Percentiles rank a stretch among this genome's conserved stretches.
phyloP scores from a whole-genome alignment of 2,797 vertebrate genomes.

The Orestias chungarensis region DNA sequence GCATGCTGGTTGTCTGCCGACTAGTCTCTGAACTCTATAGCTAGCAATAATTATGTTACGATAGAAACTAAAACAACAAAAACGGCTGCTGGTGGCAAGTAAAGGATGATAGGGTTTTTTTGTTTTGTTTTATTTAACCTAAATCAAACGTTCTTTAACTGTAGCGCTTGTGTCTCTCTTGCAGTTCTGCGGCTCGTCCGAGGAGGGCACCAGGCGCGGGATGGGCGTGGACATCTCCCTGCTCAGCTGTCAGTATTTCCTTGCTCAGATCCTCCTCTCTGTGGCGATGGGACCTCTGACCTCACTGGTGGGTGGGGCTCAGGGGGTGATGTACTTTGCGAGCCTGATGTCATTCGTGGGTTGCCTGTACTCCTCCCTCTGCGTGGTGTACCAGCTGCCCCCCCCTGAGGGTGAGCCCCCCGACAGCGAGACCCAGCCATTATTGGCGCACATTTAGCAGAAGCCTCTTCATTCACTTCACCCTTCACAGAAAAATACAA shows the following conservation, averaged over 20 bases:
- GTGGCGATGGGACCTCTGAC: constrained; percentile 96
- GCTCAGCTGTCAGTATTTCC: constrained; percentile 98
- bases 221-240: constrained; percentile 99
- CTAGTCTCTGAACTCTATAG: neutral
- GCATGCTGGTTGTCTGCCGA: neutral
- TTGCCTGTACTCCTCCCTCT: constrained; percentile 97
- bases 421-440: constrained; percentile 88
- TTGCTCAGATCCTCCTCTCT: constrained; percentile 96
- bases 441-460: constrained; percentile 85
- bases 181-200: constrained; percentile 90
- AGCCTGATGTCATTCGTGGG: constrained; percentile 96
- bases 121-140: neutral
- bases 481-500: constrained; percentile 36
- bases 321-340: constrained; percentile 98
- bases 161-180: constrained; percentile 20
- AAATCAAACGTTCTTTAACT: neutral
- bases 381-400: constrained; percentile 91
- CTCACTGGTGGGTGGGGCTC: constrained; percentile 93
- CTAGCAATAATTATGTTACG: neutral
- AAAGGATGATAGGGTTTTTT: neutral
- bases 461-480: constrained; percentile 49
- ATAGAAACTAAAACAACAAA: neutral
- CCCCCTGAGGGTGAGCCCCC: constrained; percentile 83
- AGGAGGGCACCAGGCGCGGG: constrained; percentile 87
- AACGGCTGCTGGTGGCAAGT: neutral